Conservation (phyloP, 2,113 vertebrate genomes). For the Seriola quinqueradiata region DNA sequence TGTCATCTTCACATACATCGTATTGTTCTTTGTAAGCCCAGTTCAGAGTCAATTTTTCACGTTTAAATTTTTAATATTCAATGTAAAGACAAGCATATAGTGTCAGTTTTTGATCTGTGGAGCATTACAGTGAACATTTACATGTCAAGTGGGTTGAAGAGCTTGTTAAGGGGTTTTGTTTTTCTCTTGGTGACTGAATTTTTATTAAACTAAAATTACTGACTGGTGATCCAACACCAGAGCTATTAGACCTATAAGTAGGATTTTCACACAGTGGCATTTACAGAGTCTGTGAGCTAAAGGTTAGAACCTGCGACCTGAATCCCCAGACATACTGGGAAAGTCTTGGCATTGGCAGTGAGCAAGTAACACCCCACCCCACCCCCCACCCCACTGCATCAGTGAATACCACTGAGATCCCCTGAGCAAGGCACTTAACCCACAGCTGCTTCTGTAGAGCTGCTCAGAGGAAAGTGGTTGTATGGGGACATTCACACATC, state of each 20-base stretch:
- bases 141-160: background rate
- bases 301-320: slow-evolving; percentile 42
- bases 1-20: no score
- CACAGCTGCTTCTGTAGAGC: background rate
- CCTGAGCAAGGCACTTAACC: slow-evolving; percentile 51
- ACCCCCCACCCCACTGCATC: slow-evolving; percentile 17
- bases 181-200: background rate
- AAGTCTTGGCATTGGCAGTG: slow-evolving; percentile 23
- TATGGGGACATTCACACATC: no score
- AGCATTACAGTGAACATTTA: no score
- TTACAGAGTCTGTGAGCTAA: slow-evolving; percentile 43
- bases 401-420: slow-evolving; percentile 32
- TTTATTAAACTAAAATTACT: slow-evolving; percentile 1
- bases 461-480: no score
- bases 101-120: no score
- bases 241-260: background rate
- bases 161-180: background rate
- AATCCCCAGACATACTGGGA: slow-evolving; percentile 32
- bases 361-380: slow-evolving; percentile 7
- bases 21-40: no score
- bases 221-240: slow-evolving; percentile 4
- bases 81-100: no score
- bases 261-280: slow-evolving; percentile 37
- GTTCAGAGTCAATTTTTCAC: background rate
- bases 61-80: background rate